These are phyloP conservation scores for Lamprologus callipterus DNA, from an alignment of 2,113 vertebrate genomes.

Conservation along the genomic window DNA sequence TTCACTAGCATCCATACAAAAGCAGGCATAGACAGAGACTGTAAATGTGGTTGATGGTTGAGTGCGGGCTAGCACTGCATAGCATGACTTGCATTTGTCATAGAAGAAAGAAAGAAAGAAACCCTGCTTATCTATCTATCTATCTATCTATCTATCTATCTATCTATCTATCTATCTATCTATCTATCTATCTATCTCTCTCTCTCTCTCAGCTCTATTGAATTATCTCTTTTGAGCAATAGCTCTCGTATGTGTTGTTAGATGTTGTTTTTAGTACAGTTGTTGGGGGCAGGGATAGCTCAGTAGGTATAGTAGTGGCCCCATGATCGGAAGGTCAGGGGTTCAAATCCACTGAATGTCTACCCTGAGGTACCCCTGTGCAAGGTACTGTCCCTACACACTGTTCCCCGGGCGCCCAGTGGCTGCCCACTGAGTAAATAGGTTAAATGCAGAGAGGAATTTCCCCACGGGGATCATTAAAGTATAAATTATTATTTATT, in stretches of 20 bases:
- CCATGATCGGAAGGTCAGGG: background rate
- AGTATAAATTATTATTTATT: background rate
- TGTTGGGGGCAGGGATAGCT: background rate
- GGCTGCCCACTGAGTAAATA: background rate
- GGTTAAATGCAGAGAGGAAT: background rate
- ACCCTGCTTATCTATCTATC: background rate
- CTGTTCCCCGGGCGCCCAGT: fast-evolving
- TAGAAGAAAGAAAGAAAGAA: background rate
- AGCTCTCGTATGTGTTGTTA: background rate
- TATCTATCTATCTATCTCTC: background rate
- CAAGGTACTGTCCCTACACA: fast-evolving
- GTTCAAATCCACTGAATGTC: fast-evolving
- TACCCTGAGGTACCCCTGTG: background rate
- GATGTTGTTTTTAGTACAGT: fast-evolving
- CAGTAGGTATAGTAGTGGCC: background rate
- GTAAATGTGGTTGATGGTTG: background rate
- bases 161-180: background rate
- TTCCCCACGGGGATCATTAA: fast-evolving
- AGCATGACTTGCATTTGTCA: conserved; percentile 22
- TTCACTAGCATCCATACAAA: conserved; percentile 19
- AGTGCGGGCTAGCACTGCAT: background rate
- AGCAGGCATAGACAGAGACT: background rate
- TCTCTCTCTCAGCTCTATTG: background rate
- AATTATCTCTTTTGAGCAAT: background rate
- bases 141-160: background rate